Evolutionary conservation across 2,888 invertebrate species (phyloP), one percentile per base, ranked within the genome.

Genomic region (Phlogophora meticulosa): DNA sequence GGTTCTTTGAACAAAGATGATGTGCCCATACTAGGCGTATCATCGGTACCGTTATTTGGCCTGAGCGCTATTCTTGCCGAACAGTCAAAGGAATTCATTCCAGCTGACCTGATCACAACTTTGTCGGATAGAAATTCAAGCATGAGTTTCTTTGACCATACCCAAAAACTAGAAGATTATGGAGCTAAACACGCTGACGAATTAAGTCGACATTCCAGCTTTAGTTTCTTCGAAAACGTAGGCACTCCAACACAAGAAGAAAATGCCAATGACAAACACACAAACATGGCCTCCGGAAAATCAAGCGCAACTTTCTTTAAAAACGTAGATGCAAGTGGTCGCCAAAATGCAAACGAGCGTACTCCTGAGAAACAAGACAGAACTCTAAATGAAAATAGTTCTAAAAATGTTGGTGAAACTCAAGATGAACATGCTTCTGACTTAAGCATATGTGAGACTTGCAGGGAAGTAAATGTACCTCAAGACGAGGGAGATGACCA

Each of bases 361-460:
- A 43, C 45, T n/a, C 52, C 56, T 46, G 45, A 55, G 40, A 68
- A 38, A 17, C 53, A 56, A 48, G 49, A 59, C 4, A 20, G 46
- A 43, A 57, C 61, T 32, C 42, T 53, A 42, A 45, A 28, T 20
- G 49, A 53, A 32, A 43, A 56, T n/a, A 10, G 17, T 7, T n/a
- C 48, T 28, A 17, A 52, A 24, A 56, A 64, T 28, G 28, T 66
- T 22, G 38, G n/a, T 22, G 55, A 53, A 20, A 53, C 38, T 43
- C 15, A 60, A 55, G 66, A 74, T 17, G 58, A 62, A 40, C 78
- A 76, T 55, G 68, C 70, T 38, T 82, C 88, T 1, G 91, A 93
- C 68, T 84, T 93, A n/a, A 91, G 87, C 67, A 93, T 92, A 46
- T 93, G 93, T 71, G 93, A 91, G 82, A 93, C 93, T 2, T 93